Percentiles rank a stretch among this genome's conserved stretches.
These are phyloP conservation scores for Sphinx pinastri DNA, from an alignment of 2,888 invertebrate species.

Conservation along the genomic window DNA sequence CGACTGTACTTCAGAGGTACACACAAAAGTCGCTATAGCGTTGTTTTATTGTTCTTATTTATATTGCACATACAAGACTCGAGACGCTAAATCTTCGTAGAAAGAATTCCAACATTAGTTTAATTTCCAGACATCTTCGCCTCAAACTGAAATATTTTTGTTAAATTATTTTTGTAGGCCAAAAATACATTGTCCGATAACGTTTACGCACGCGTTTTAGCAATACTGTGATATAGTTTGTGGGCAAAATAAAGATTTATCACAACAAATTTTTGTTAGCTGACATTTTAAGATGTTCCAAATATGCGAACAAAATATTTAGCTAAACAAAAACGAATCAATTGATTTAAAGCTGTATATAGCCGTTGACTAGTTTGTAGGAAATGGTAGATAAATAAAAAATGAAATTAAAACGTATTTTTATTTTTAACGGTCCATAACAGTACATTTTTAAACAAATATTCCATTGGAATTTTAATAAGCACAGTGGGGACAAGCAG, in stretches of 20 bases:
- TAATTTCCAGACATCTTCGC: slow-evolving; percentile 22
- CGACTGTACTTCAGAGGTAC: no score
- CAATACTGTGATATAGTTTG: slow-evolving; percentile 44
- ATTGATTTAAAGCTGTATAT: slow-evolving; percentile 67
- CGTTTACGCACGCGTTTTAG: slow-evolving; percentile 35
- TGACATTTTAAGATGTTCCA: slow-evolving; percentile 3
- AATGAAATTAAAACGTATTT: slow-evolving; percentile 44
- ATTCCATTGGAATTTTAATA: no score
- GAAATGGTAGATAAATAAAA: slow-evolving; percentile 66
- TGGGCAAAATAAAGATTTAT: neutral
- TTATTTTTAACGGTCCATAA: slow-evolving; percentile 37
- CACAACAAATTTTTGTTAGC: slow-evolving; percentile 24
- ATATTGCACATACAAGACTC: slow-evolving; percentile 20
- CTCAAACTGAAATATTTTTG: neutral
- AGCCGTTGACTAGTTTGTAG: slow-evolving; percentile 81
- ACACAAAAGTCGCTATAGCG: no score
- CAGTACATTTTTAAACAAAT: no score
- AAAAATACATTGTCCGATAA: slow-evolving; percentile 35
- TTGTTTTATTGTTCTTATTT: slow-evolving; percentile 3
- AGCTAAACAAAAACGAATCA: slow-evolving; percentile 20
- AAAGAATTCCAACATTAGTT: slow-evolving; percentile 32
- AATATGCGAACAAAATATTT: slow-evolving; percentile 11
- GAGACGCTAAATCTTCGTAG: slow-evolving; percentile 33
- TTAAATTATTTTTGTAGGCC: slow-evolving; percentile 31
- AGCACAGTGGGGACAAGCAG: no score